A percentile compares a stretch with the other conserved stretches of the same genome.
Conservation (phyloP, 2,113 vertebrate genomes). For the Microtus richardsoni region DNA sequence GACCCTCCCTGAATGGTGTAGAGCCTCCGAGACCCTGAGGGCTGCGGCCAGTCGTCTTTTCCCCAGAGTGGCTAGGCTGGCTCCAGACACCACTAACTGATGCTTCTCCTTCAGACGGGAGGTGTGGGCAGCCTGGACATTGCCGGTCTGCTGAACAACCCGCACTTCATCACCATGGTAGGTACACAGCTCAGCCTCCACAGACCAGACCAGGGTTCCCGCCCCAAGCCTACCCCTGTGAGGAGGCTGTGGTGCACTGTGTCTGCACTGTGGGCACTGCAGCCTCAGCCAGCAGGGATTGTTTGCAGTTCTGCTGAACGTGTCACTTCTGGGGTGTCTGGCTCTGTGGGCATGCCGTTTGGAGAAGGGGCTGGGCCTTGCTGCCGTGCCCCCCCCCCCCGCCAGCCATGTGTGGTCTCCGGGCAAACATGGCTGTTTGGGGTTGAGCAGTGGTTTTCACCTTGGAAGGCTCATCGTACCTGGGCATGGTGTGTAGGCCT, state of each 20-base stretch:
- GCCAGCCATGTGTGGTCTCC: background rate
- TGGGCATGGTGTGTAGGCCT: background rate
- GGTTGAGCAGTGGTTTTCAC: background rate
- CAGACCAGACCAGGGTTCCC: background rate
- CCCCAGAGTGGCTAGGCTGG: background rate
- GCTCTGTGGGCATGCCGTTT: background rate
- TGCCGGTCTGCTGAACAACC: constrained; percentile 95
- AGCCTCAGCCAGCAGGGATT: background rate
- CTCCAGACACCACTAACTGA: background rate
- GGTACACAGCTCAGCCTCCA: constrained; percentile 38
- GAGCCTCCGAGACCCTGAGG: background rate
- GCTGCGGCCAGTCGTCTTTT: background rate
- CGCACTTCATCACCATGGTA: constrained; percentile 98
- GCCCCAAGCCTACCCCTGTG: background rate
- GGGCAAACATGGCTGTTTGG: background rate
- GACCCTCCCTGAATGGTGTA: background rate
- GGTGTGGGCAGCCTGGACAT: constrained; percentile 94
- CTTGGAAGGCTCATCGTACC: background rate
- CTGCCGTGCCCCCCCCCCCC: accelerated
- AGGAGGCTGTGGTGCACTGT: background rate
- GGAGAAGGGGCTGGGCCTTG: no score
- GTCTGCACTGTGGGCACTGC: background rate
- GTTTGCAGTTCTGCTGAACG: no score
- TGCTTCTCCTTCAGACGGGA: constrained; percentile 85
- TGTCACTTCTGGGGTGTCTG: background rate